Base-by-base conservation (phyloP, 2,888 invertebrate genomes). In the Clitarchus hookeri region DNA sequence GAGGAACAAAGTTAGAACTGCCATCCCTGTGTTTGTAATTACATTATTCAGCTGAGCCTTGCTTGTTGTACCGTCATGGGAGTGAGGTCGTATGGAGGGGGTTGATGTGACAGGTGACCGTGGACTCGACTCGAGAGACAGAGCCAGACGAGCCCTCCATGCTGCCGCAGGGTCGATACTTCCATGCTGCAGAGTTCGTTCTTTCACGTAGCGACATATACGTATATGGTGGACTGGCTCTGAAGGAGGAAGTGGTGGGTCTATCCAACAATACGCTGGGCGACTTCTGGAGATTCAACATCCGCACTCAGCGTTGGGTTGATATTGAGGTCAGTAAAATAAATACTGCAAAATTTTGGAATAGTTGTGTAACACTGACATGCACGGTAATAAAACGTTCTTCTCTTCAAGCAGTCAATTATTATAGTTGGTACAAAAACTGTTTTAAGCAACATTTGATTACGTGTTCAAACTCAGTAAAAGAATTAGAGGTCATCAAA, bases 261-360 rank as follows among this genome's bases (percentile, higher is more conserved):
- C 80, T 84, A 9, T 92, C 93, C 84, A 94, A 94, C 90, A 93
- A 95, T 90, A 95, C 97, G 3, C 92, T 98, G 1, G 94, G 94
- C 82, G 98, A 98, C 90, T 97, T 98, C 90, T 98, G 98, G 98
- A 97, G 96, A 90, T 98, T 98, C 90, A 96, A 96, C 89, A 93
- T 97, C 87, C 96, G 96, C 90, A 96, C 96, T 91, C 96, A 96
- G 89, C 93, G 96, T 83, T 97, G 97, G 97, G 94, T 94, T 88
- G 95, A 95, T 89, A 94, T 96, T 25, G 85, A 85, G 65, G 87
- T 86, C 82, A 80, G 77, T 79, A 44, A 36, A 36, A 36, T 36
- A 36, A 36, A 3, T 4, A 36, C 36, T 36, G 36, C 36, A 36
- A 36, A 4, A 36, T 36, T 36, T 36, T 36, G 1, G 36, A 36